phyloP scores from a whole-genome alignment of 2,888 invertebrate genomes.

The Schrankia costaestrigalis region DNA sequence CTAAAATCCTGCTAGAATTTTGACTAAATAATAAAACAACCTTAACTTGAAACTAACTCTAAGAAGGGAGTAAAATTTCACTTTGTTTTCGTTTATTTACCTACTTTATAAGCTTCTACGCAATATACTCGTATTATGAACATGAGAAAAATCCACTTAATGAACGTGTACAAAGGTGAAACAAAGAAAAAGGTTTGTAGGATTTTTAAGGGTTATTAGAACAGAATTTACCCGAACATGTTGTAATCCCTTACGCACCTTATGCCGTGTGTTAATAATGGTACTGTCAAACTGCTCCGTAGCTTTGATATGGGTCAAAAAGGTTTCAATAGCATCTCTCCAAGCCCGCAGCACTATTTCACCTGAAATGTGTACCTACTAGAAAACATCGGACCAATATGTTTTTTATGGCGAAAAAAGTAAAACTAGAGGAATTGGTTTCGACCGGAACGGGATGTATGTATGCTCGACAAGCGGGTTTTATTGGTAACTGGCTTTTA shows the following conservation, averaged over 20 bases:
- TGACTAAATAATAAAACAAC: no score
- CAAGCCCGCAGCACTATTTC: slow-evolving; percentile 48
- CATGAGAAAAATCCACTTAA: slow-evolving; percentile 13
- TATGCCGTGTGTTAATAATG: slow-evolving; percentile 67
- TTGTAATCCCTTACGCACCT: slow-evolving; percentile 38
- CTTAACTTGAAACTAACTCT: no score
- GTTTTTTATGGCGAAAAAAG: slow-evolving; percentile 45
- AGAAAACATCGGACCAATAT: slow-evolving; percentile 47
- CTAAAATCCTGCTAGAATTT: no score
- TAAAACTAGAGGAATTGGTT: slow-evolving; percentile 36
- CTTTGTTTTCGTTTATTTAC: no score
- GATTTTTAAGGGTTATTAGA: slow-evolving; percentile 55
- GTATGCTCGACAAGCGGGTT: slow-evolving; percentile 26
- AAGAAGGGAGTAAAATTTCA: no score
- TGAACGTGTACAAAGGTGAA: slow-evolving; percentile 24
- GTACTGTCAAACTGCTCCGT: slow-evolving; percentile 62
- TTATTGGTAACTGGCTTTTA: slow-evolving; percentile 33
- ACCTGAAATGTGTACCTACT: slow-evolving; percentile 43
- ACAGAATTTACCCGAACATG: slow-evolving; percentile 41
- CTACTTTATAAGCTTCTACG: no score
- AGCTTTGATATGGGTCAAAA: slow-evolving; percentile 63
- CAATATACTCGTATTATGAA: no score
- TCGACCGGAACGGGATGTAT: slow-evolving; percentile 32
- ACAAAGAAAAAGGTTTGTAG: slow-evolving; percentile 42
- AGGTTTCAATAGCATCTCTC: slow-evolving; percentile 53